These are phyloP conservation scores for Himalopsyche tibetana DNA, from an alignment of 2,888 invertebrate species.

Conservation along the genomic window DNA sequence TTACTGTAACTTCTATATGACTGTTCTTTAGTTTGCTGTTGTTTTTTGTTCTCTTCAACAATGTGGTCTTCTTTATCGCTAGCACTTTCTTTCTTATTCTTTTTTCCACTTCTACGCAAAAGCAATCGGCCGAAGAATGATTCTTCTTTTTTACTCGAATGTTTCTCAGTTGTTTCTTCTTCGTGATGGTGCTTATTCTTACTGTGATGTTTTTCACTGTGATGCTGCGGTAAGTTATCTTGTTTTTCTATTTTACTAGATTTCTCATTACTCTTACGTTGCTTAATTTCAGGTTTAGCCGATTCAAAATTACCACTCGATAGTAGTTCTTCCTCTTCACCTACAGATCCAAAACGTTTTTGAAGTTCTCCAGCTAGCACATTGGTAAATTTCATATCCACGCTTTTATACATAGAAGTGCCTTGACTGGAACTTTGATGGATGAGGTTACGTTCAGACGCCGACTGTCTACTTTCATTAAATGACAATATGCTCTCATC, in stretches of 20 bases:
- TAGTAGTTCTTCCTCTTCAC: constrained; percentile 66
- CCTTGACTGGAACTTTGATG: constrained; percentile 49
- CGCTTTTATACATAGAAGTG: constrained; percentile 46
- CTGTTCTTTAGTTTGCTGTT: constrained; percentile 51
- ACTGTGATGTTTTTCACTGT: constrained; percentile 61
- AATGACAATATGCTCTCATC: constrained; percentile 69
- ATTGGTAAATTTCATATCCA: constrained; percentile 60
- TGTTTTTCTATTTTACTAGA: constrained; percentile 47
- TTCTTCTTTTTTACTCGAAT: constrained; percentile 77
- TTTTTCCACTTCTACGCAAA: constrained; percentile 83
- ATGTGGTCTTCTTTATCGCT: constrained; percentile 71
- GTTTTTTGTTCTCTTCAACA: constrained; percentile 65
- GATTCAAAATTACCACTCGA: constrained; percentile 69
- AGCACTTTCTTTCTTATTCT: constrained; percentile 78
- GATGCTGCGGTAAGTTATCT: neutral
- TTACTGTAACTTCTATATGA: constrained; percentile 51
- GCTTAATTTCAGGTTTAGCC: constrained; percentile 68
- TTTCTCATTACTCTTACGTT: constrained; percentile 58
- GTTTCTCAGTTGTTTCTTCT: constrained; percentile 69
- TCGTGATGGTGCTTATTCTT: constrained; percentile 57
- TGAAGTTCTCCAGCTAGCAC: constrained; percentile 60
- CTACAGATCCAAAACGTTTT: constrained; percentile 65
- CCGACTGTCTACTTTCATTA: constrained; percentile 70
- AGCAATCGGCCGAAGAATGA: constrained; percentile 82
- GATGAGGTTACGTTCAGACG: constrained; percentile 70